Conservation (phyloP, 2,113 vertebrate species). For the Alosa alosa region DNA sequence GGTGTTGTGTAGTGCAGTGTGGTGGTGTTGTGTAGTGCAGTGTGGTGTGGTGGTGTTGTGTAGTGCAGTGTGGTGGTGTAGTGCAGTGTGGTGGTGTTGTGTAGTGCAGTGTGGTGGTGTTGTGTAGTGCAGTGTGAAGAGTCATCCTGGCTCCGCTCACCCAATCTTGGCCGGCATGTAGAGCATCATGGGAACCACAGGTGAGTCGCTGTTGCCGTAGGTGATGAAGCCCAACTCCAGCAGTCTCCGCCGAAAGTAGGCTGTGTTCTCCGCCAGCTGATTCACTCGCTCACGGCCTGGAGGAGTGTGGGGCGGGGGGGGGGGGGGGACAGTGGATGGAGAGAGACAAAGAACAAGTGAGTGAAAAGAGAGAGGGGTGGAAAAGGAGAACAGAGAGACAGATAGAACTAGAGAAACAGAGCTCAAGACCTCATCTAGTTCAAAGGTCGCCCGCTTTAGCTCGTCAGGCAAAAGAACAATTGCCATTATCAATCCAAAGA, state of each 20-base stretch:
- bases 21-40: too few species aligned
- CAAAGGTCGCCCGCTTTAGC: too few species aligned
- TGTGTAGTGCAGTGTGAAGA: too few species aligned
- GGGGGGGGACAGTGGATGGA: not conserved
- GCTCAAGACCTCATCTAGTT: too few species aligned
- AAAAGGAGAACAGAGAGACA: too few species aligned
- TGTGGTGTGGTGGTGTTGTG: too few species aligned
- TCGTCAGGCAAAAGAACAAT: constrained; percentile 24
- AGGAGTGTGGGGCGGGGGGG: not conserved
- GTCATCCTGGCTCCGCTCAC: not conserved
- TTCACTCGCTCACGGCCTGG: constrained; percentile 76
- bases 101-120: too few species aligned
- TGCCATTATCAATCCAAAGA: constrained; percentile 38
- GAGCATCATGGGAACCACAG: constrained; percentile 85
- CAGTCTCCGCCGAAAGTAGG: constrained; percentile 80
- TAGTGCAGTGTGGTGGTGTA: too few species aligned
- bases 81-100: not conserved
- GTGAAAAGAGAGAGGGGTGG: not conserved
- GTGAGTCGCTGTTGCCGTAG: constrained; percentile 87
- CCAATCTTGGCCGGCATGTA: constrained; percentile 82
- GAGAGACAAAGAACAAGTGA: not conserved
- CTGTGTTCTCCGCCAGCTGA: constrained; percentile 80
- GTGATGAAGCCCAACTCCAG: constrained; percentile 85
- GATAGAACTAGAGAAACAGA: too few species aligned
- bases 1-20: too few species aligned